phyloP scores from a whole-genome alignment of 2,113 vertebrate genomes.

The Poeciliopsis retropinna region DNA sequence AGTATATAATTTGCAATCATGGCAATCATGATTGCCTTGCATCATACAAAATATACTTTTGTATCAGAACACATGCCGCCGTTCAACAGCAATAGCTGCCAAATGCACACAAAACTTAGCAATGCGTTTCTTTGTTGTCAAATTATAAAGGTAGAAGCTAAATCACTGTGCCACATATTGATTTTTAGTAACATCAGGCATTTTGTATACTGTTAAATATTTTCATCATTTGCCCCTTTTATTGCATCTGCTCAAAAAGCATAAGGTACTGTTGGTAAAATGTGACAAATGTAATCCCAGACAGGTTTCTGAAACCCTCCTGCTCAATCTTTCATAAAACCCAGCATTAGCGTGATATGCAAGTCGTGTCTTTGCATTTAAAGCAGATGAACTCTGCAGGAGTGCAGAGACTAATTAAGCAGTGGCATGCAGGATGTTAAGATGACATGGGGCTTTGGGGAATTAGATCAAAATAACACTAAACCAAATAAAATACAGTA shows the following conservation, averaged over 20 bases:
- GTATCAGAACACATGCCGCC: not conserved
- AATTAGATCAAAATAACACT: conserved; percentile 42
- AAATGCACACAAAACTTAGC: conserved; percentile 2
- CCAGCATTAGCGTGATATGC: conserved; percentile 38
- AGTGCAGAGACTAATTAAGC: conserved; percentile 59
- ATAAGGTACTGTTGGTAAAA: conserved; percentile 34
- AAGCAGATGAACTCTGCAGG: conserved; percentile 44
- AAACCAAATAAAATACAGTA: conserved; percentile 39
- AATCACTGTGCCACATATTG: conserved; percentile 18
- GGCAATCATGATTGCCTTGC: not conserved
- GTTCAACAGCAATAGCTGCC: not conserved
- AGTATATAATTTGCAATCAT: not conserved
- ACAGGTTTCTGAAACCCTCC: conserved; percentile 27
- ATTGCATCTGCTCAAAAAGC: conserved; percentile 27
- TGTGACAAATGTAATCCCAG: conserved; percentile 47
- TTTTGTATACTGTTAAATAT: conserved; percentile 13
- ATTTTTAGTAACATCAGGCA: conserved; percentile 29
- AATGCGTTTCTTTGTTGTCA: not conserved
- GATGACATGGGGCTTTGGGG: conserved; percentile 37
- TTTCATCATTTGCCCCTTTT: conserved; percentile 25
- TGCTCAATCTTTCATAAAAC: conserved; percentile 41
- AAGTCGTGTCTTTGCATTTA: conserved; percentile 40
- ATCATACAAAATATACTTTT: not conserved
- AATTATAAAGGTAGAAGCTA: conserved; percentile 1
- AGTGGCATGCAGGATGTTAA: conserved; percentile 42